These are phyloP conservation scores for Odocoileus hemionus DNA, from an alignment of 2,113 vertebrate genomes.

Conservation along the genomic window DNA sequence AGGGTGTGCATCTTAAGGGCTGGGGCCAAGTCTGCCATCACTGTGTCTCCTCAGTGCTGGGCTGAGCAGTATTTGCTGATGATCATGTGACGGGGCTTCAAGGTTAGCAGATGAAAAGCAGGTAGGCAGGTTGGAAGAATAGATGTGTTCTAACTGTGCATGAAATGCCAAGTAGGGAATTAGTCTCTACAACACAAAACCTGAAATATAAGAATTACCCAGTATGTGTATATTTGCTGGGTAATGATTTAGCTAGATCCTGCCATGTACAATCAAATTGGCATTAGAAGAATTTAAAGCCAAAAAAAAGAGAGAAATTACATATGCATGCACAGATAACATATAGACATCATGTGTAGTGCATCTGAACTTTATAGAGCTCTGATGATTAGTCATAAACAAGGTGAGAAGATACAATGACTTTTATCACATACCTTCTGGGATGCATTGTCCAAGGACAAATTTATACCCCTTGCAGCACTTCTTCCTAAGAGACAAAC, in stretches of 20 bases:
- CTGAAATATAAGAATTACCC: background rate
- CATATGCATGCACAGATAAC: background rate
- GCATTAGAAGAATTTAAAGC: background rate
- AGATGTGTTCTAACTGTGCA: background rate
- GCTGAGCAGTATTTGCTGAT: background rate
- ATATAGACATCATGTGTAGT: fast-evolving
- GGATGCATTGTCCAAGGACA: conserved; percentile 97
- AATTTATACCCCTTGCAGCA: conserved; percentile 98
- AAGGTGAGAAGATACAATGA: background rate
- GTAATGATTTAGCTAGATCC: background rate
- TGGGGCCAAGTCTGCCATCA: background rate
- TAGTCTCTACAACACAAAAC: background rate
- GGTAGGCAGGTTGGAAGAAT: background rate
- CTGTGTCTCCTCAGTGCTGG: background rate
- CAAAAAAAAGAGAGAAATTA: background rate
- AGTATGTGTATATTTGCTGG: background rate
- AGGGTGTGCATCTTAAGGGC: background rate
- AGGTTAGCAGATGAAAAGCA: background rate
- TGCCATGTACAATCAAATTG: background rate
- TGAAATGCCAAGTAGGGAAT: background rate
- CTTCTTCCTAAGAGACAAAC: conserved; percentile 91
- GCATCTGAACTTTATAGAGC: background rate
- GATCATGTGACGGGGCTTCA: background rate
- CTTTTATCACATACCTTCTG: conserved; percentile 90
- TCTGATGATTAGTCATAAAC: background rate